These are phyloP conservation scores for Dasypolia templi DNA, from an alignment of 2,888 invertebrate genomes.

Conservation along the genomic window DNA sequence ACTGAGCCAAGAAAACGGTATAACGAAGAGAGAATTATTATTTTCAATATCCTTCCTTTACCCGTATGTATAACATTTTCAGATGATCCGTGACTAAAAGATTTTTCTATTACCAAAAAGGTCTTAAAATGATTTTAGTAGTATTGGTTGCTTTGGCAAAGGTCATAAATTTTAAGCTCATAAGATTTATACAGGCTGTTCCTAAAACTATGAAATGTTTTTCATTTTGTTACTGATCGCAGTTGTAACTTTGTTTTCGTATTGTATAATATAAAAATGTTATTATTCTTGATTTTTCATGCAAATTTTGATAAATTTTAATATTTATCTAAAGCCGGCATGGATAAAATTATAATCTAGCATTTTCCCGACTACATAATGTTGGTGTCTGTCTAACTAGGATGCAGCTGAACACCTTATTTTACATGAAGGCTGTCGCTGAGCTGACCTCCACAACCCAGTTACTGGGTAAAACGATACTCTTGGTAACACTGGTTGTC, in stretches of 20 bases:
- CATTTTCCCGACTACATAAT: too few relatives aligned
- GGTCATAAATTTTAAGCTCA: neutral
- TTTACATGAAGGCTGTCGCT: neutral
- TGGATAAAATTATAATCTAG: neutral
- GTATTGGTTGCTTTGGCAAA: neutral
- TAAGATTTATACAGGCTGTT: slow-evolving; percentile 3
- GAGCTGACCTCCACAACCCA: neutral
- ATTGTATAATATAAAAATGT: neutral
- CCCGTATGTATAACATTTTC: neutral
- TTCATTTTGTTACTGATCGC: neutral
- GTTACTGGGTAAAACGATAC: neutral
- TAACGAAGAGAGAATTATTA: neutral
- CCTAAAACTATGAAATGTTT: neutral
- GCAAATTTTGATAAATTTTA: neutral
- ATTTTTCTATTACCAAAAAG: slow-evolving; percentile 4
- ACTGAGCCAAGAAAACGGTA: slow-evolving; percentile 26
- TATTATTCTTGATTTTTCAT: neutral
- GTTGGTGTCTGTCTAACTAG: neutral
- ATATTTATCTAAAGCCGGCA: neutral
- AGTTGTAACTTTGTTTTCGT: neutral
- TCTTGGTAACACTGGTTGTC: neutral
- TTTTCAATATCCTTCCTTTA: slow-evolving; percentile 1
- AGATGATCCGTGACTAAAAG: neutral
- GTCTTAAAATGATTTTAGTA: slow-evolving; percentile 2
- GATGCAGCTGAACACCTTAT: neutral